phyloP scores from a whole-genome alignment of 2,888 invertebrate species.

The Ophonus ardosiacus region DNA sequence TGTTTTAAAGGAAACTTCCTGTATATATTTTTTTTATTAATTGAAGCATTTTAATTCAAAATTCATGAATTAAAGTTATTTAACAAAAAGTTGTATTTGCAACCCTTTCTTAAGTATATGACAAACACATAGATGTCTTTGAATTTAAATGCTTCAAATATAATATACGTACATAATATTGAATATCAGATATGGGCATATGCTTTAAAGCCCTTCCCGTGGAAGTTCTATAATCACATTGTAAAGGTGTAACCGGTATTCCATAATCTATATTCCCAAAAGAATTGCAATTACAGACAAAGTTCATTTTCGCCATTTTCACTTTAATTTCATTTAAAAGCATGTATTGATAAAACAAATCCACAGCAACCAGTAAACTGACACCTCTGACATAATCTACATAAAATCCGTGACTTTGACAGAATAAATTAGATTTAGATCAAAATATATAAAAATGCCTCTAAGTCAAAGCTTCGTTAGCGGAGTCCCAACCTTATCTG shows the following conservation, averaged over 20 bases:
- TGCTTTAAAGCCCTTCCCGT: conserved; percentile 70
- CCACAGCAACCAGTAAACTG: conserved; percentile 25
- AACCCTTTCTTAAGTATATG: no score
- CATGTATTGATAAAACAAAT: conserved; percentile 51
- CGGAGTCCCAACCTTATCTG: not conserved
- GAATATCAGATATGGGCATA: conserved; percentile 71
- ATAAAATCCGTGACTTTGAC: not conserved
- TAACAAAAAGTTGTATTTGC: no score
- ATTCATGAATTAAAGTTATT: no score
- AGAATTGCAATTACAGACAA: conserved; percentile 56
- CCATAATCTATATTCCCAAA: conserved; percentile 72
- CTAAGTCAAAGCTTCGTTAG: not conserved
- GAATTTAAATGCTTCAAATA: no score
- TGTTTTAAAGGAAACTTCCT: no score
- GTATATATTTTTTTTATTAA: not conserved
- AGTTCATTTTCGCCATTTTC: conserved; percentile 24
- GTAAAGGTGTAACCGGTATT: conserved; percentile 71
- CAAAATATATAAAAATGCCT: conserved; percentile 14
- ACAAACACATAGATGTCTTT: no score
- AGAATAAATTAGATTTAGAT: not conserved
- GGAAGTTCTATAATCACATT: conserved; percentile 72
- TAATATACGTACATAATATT: conserved; percentile 71
- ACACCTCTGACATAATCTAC: not conserved
- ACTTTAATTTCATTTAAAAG: conserved; percentile 23
- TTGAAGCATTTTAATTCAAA: no score